Evolutionary conservation across 2,888 invertebrate species (phyloP).

Genomic region (Apomyelois bistriatella): DNA sequence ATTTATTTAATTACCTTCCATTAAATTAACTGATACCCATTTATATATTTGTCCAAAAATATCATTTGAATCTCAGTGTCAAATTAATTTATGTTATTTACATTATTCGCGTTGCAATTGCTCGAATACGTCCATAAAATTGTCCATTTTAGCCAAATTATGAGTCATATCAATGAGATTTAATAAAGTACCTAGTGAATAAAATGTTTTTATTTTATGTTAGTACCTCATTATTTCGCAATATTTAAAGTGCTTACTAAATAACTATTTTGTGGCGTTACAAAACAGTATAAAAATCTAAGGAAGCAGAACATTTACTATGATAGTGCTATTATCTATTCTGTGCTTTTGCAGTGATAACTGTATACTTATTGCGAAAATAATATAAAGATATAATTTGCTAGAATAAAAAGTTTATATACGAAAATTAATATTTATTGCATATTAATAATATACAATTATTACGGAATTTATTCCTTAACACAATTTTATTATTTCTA

Average conservation of each 20-base stretch:
- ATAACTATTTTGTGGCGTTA: no score
- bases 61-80: constrained; percentile 1
- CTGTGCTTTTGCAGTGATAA: no score
- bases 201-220: constrained; percentile 29
- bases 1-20: neutral
- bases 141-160: constrained; percentile 74
- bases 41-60: neutral
- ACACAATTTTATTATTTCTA: constrained; percentile 12
- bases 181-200: constrained; percentile 69
- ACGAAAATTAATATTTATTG: no score
- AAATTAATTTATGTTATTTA: constrained; percentile 2
- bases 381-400: no score
- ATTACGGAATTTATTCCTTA: neutral
- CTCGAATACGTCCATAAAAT: constrained; percentile 46
- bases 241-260: no score
- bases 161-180: constrained; percentile 78
- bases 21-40: neutral
- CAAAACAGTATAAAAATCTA: no score
- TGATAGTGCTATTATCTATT: no score
- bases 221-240: no score
- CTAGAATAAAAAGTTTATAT: no score
- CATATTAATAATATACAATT: no score
- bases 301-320: no score
- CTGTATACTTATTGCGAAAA: no score
- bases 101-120: constrained; percentile 28